Evolutionary conservation across 2,113 vertebrate species (phyloP).

Genomic region (Gallinago paraguaiae): DNA sequence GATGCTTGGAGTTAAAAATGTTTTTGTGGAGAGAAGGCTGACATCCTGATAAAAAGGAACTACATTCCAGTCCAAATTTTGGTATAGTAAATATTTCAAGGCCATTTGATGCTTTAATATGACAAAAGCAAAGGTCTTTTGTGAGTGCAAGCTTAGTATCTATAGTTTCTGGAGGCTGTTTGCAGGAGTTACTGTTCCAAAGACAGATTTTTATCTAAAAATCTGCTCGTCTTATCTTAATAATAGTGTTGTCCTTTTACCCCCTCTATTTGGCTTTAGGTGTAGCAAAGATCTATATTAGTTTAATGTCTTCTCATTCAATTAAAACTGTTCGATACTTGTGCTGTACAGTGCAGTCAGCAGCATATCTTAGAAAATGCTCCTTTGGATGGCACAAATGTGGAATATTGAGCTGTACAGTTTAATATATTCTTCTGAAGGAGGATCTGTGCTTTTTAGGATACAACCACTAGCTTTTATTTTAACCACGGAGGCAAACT

Average conservation of each 20-base stretch:
- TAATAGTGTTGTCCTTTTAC: conserved; percentile 48
- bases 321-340: conserved; percentile 30
- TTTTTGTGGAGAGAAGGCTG: background rate
- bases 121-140: background rate
- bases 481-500: conserved; percentile 58
- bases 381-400: background rate
- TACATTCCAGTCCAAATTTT: background rate
- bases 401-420: background rate
- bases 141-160: background rate
- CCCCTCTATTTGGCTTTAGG: conserved; percentile 20
- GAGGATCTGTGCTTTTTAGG: conserved; percentile 53
- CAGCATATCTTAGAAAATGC: background rate
- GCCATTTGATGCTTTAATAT: background rate
- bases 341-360: background rate
- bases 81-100: background rate
- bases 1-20: background rate
- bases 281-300: conserved; percentile 54
- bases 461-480: conserved; percentile 43
- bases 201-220: conserved; percentile 48
- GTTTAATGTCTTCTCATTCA: conserved; percentile 55
- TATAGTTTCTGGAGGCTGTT: background rate
- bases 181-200: conserved; percentile 37
- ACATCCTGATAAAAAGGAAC: background rate
- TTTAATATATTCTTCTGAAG: conserved; percentile 48
- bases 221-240: conserved; percentile 49